phyloP scores from a whole-genome alignment of 2,113 vertebrate species.

The Corynorhinus townsendii region DNA sequence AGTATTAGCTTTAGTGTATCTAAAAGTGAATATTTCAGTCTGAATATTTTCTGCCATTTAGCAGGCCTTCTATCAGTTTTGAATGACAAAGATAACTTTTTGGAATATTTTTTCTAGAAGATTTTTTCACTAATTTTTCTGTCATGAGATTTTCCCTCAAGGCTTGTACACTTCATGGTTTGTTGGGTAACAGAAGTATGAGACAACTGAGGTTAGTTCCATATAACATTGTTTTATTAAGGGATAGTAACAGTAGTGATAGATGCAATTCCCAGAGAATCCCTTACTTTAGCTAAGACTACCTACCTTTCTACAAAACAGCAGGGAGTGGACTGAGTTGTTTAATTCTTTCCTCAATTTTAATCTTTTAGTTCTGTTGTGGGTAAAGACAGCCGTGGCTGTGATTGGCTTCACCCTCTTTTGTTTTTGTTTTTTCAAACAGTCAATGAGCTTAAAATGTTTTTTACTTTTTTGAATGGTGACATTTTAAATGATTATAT shows the following conservation, averaged over 20 bases:
- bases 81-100: background rate
- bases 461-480: background rate
- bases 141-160: background rate
- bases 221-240: background rate
- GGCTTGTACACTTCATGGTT: background rate
- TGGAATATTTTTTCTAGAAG: background rate
- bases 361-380: background rate
- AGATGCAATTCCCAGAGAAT: background rate
- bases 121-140: background rate
- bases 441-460: background rate
- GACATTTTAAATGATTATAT: background rate
- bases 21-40: background rate
- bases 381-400: fast-evolving
- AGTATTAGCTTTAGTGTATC: background rate
- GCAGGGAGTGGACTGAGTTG: background rate
- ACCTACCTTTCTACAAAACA: background rate
- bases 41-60: background rate
- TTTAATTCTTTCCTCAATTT: background rate
- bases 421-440: background rate
- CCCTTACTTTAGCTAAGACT: background rate
- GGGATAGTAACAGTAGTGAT: background rate
- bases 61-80: background rate
- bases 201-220: background rate
- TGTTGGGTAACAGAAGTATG: background rate
- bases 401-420: background rate